Base-by-base conservation (phyloP, 2,888 invertebrate genomes). In the Luperina testacea region DNA sequence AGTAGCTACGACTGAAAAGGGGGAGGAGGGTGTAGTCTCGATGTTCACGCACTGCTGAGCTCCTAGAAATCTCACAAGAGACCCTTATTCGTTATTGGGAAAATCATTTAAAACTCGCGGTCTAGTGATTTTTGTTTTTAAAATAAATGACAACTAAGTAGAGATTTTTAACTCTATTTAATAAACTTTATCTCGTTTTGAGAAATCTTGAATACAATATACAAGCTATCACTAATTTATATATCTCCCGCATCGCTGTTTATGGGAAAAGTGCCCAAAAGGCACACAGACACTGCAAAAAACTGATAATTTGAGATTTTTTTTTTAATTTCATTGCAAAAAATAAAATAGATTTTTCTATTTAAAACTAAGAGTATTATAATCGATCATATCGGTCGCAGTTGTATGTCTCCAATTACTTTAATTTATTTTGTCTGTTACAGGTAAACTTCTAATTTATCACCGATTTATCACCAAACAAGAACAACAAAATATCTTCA, bases 41-140 rank as follows among this genome's bases (percentile, higher is more conserved):
- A 83, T 83, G 77, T 85, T 84, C 72, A 84, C 82, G 83, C 85
- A 81, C 77, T 77, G 72, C 72, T 77, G 74, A 24, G 51, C 69
- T 81, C 64, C 73, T 75, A 85, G 82, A 77, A 82, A 59, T 81
- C 68, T 81, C 81, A 65, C 72, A 69, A 82, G 81, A 83, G 82
- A 83, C 73, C 73, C 84, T 72, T 75, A 76, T 69, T 77, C 72
- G 72, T 82, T 84, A 81, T 85, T 74, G 85, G 76, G 38, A 67
- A 65, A 38, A 81, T 76, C 9, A 85, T 83, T 83, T 73, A 71
- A 83, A 87, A 83, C 69, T 78, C 70, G 79, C 73, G 65, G 85
- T 78, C 76, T 83, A 76, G 81, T 84, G 84, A 71, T 59, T 82
- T 71, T 71, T 63, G 27, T 64, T 79, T 57, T 83, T 69, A 53